phyloP scores from a whole-genome alignment of 2,797 vertebrate genomes.

The Pelodytes ibericus region DNA sequence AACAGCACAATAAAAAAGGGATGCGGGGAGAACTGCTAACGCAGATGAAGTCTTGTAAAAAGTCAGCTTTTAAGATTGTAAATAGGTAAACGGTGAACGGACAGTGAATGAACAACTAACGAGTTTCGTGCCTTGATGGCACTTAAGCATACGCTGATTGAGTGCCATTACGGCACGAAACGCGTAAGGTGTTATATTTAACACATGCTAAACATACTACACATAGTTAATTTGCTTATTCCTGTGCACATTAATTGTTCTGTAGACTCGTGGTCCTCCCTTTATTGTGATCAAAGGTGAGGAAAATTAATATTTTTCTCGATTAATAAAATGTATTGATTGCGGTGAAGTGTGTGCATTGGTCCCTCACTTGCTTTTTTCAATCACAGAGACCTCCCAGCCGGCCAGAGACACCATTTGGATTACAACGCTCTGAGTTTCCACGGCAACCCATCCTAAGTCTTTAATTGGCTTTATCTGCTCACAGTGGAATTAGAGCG shows the following conservation, averaged over 20 bases:
- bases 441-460: conserved; percentile 42
- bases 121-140: too few relatives aligned
- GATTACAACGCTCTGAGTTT: conserved; percentile 42
- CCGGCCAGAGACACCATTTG: conserved; percentile 31
- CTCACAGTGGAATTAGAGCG: conserved; percentile 50
- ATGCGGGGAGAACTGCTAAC: too few relatives aligned
- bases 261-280: neutral
- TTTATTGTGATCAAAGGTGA: conserved; percentile 3
- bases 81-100: too few relatives aligned
- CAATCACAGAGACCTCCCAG: conserved; percentile 29
- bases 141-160: too few relatives aligned
- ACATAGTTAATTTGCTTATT: neutral
- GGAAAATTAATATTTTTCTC: conserved; percentile 38
- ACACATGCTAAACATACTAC: too few relatives aligned
- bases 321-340: conserved; percentile 51
- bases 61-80: too few relatives aligned
- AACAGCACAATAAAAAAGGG: too few relatives aligned
- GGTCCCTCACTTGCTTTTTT: conserved; percentile 20
- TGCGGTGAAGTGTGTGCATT: conserved; percentile 16
- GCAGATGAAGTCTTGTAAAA: too few relatives aligned
- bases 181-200: too few relatives aligned
- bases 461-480: conserved; percentile 55
- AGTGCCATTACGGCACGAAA: too few relatives aligned
- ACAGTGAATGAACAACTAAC: too few relatives aligned
- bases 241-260: neutral